Percentiles rank a stretch among this genome's conserved stretches.
Conservation (phyloP, 2,888 invertebrate species). For the Dione juno region DNA sequence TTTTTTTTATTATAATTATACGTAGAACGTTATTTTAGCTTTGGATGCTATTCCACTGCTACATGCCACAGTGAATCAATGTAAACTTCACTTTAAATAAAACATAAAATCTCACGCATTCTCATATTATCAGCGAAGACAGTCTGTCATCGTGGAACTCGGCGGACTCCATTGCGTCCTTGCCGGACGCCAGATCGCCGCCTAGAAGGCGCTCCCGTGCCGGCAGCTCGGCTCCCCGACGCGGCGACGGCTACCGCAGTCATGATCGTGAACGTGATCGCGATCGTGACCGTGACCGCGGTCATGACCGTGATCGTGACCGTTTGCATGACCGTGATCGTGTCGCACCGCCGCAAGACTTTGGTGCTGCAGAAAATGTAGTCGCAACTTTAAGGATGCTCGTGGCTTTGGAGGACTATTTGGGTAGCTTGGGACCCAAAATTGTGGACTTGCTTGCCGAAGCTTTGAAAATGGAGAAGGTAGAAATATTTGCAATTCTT, state of each 20-base stretch:
- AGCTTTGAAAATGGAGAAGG: slow-evolving; percentile 90
- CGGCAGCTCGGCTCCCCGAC: slow-evolving; percentile 51
- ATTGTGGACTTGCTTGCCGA: slow-evolving; percentile 89
- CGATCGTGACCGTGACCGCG: slow-evolving; percentile 45
- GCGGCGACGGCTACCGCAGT: slow-evolving; percentile 44
- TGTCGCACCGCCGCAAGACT: slow-evolving; percentile 50
- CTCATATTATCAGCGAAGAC: slow-evolving; percentile 55
- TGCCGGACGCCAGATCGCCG: slow-evolving; percentile 54
- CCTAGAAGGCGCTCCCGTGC: slow-evolving; percentile 46
- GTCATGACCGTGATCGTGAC: slow-evolving; percentile 34
- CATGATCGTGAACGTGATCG: slow-evolving; percentile 45
- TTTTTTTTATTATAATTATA: too few species aligned
- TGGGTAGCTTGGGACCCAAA: slow-evolving; percentile 93
- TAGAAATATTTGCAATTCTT: slow-evolving; percentile 44
- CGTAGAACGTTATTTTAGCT: too few species aligned
- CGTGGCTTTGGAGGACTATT: slow-evolving; percentile 91
- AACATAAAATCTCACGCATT: not conserved
- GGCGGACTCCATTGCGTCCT: slow-evolving; percentile 62
- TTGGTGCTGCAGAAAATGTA: slow-evolving; percentile 81
- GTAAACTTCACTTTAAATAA: too few species aligned
- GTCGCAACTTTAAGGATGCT: slow-evolving; percentile 88
- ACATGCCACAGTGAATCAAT: too few species aligned
- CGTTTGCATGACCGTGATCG: slow-evolving; percentile 30
- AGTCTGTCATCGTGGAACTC: slow-evolving; percentile 74
- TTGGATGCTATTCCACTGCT: too few species aligned